Conservation (phyloP, 2,888 invertebrate species). For the Watsonalla cultraria region DNA sequence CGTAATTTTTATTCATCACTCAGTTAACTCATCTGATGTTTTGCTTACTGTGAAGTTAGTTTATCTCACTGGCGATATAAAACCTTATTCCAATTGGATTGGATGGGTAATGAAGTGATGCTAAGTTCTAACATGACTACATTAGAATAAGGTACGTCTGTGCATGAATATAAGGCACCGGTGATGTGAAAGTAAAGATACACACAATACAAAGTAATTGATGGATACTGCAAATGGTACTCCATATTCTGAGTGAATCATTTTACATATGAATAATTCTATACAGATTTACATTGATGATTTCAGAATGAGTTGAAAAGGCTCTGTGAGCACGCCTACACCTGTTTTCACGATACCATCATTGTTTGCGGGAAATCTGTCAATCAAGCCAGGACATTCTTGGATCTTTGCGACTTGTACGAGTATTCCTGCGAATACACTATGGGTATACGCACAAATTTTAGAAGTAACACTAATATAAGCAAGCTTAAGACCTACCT, state of each 20-base stretch:
- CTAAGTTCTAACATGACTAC: too few relatives aligned
- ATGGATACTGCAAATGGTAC: too few relatives aligned
- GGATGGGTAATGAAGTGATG: too few relatives aligned
- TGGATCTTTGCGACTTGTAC: slow-evolving; percentile 66
- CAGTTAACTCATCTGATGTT: too few relatives aligned
- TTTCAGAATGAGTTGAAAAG: slow-evolving; percentile 57
- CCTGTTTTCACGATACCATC: slow-evolving; percentile 62
- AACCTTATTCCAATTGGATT: too few relatives aligned
- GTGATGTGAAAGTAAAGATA: too few relatives aligned
- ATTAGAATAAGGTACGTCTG: too few relatives aligned
- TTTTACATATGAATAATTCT: background rate
- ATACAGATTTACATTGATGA: background rate
- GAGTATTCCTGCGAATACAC: slow-evolving; percentile 65
- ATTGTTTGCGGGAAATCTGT: slow-evolving; percentile 64
- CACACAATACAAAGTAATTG: too few relatives aligned
- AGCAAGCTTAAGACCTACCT: background rate
- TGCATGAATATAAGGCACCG: too few relatives aligned
- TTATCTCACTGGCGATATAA: too few relatives aligned
- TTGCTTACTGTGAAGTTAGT: too few relatives aligned
- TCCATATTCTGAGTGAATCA: too few relatives aligned
- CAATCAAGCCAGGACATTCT: slow-evolving; percentile 61
- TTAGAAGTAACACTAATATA: background rate
- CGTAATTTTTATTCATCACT: background rate
- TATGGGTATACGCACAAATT: slow-evolving; percentile 56
- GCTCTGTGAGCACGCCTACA: slow-evolving; percentile 59